A percentile compares a stretch with the other conserved stretches of the same genome.
Evolutionary conservation across 2,113 vertebrate species (phyloP).

Genomic region (Pseudopipra pipra): DNA sequence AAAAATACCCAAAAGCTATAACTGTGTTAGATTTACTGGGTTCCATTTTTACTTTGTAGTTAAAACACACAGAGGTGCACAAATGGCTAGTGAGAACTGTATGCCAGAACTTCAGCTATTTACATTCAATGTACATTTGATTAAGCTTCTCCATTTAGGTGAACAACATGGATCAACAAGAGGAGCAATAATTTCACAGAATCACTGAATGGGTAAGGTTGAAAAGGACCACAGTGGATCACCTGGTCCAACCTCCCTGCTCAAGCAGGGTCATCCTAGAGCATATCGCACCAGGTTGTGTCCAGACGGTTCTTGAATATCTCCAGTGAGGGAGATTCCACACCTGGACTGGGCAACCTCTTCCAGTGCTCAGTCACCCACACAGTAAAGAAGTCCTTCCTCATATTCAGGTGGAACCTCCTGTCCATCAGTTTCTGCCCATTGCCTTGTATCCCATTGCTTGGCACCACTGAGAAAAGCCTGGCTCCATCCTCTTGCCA

Average conservation of each 20-base stretch:
- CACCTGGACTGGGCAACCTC: neutral
- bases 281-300: neutral
- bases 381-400: neutral
- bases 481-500: neutral
- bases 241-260: neutral
- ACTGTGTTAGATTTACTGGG: neutral
- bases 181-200: neutral
- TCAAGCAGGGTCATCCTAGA: neutral
- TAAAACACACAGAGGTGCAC: neutral
- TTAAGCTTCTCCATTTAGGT: neutral
- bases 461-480: neutral
- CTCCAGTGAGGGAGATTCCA: neutral
- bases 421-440: neutral
- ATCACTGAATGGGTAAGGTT: neutral
- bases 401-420: neutral
- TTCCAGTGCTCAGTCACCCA: neutral
- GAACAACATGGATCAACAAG: neutral
- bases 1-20: neutral
- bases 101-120: neutral
- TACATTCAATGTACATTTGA: neutral
- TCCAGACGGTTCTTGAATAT: accelerated
- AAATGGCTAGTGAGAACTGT: neutral
- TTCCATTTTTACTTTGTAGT: neutral
- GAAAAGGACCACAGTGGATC: neutral
- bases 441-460: neutral